Evolutionary conservation across 2,888 invertebrate genomes (phyloP).

Genomic region (Drosophila rubida): DNA sequence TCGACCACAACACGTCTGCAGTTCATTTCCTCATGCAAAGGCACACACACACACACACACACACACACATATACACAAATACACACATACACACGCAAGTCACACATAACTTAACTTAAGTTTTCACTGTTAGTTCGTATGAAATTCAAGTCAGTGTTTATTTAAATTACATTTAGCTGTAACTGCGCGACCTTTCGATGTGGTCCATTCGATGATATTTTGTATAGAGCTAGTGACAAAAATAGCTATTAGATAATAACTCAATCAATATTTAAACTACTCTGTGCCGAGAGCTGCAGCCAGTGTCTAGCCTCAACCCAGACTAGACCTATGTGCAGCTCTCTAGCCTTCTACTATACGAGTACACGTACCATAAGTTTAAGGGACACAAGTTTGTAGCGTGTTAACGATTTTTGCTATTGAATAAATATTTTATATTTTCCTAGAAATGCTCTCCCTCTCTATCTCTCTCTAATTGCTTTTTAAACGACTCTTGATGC

Average conservation of each 20-base stretch:
- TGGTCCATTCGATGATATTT: constrained; percentile 26
- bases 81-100: constrained; percentile 29
- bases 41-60: not conserved
- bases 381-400: constrained; percentile 63
- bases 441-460: constrained; percentile 53
- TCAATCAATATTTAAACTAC: constrained; percentile 51
- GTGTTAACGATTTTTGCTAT: constrained; percentile 64
- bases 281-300: constrained; percentile 36
- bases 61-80: constrained; percentile 50
- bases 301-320: constrained; percentile 9
- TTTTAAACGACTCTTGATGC: constrained; percentile 56
- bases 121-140: constrained; percentile 24
- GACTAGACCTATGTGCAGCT: constrained; percentile 31
- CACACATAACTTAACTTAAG: constrained; percentile 56
- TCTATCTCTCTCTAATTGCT: constrained; percentile 37
- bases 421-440: constrained; percentile 74
- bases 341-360: constrained; percentile 20
- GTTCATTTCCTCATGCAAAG: no score
- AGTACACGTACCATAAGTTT: constrained; percentile 23
- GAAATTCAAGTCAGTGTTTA: constrained; percentile 45
- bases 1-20: constrained; percentile 6
- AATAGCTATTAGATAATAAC: constrained; percentile 39
- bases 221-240: constrained; percentile 42
- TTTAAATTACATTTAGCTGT: constrained; percentile 48
- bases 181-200: constrained; percentile 16